Conservation (phyloP, 2,797 vertebrate genomes). For the Coregonus suidteri region DNA sequence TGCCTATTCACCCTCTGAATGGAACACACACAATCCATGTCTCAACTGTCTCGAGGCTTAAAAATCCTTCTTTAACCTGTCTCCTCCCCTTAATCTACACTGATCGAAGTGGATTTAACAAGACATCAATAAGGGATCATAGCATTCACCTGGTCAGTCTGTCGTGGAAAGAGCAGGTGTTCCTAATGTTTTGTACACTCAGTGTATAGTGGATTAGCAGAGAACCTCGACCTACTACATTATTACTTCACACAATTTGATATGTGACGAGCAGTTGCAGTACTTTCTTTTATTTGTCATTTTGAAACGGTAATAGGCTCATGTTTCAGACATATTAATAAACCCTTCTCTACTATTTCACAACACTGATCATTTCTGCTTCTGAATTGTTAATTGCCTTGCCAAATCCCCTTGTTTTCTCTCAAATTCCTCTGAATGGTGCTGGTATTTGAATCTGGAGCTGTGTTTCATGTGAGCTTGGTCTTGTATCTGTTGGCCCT, state of each 20-base stretch:
- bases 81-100: no score
- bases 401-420: not conserved
- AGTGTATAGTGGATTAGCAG: not conserved
- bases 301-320: not conserved
- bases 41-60: no score
- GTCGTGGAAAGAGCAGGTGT: no score
- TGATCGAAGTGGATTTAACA: no score
- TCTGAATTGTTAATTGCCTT: not conserved
- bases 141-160: no score
- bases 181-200: no score
- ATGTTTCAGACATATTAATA: not conserved
- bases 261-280: not conserved
- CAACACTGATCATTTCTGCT: not conserved
- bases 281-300: not conserved
- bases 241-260: not conserved
- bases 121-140: no score
- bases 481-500: conserved; percentile 72
- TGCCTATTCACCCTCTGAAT: no score
- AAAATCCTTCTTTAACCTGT: no score
- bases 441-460: conserved; percentile 33
- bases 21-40: no score
- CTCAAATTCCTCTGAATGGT: not conserved
- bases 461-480: not conserved
- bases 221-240: not conserved
- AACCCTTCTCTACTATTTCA: not conserved